These are phyloP conservation scores for Eretmocerus hayati DNA, from an alignment of 2,888 invertebrate genomes.

Conservation along the genomic window DNA sequence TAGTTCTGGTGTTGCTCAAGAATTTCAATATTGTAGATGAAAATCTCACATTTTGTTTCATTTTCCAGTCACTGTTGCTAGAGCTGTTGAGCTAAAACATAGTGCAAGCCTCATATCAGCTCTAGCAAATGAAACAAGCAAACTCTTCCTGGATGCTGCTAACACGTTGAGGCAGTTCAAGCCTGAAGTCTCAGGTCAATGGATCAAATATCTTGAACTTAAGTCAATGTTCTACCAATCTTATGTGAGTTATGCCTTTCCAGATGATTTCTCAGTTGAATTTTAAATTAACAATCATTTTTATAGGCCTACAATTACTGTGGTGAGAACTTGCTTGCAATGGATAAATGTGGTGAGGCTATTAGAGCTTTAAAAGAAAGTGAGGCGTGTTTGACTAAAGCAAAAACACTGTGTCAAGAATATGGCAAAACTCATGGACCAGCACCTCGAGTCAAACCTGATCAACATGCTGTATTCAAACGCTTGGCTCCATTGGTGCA, in stretches of 20 bases:
- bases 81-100: conserved; percentile 60
- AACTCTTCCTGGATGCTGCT: conserved; percentile 53
- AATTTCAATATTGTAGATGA: too few species aligned
- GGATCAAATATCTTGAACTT: conserved; percentile 55
- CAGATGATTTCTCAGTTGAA: background rate
- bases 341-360: conserved; percentile 61
- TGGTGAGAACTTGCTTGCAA: conserved; percentile 53
- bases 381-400: conserved; percentile 47
- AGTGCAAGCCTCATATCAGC: conserved; percentile 54
- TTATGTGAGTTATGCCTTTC: conserved; percentile 48
- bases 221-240: conserved; percentile 56
- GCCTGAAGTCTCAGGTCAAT: conserved; percentile 50
- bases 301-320: conserved; percentile 55
- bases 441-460: conserved; percentile 53
- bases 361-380: conserved; percentile 56
- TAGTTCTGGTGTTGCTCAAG: too few species aligned
- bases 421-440: conserved; percentile 54
- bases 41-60: too few species aligned
- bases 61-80: conserved; percentile 52
- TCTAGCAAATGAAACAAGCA: conserved; percentile 56
- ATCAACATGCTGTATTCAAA: conserved; percentile 56
- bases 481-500: conserved; percentile 52
- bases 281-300: conserved; percentile 2
- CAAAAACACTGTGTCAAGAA: conserved; percentile 51
- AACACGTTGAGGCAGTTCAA: conserved; percentile 50